Evolutionary conservation across 2,888 invertebrate species (phyloP).

Genomic region (Rhynchonema sp.): DNA sequence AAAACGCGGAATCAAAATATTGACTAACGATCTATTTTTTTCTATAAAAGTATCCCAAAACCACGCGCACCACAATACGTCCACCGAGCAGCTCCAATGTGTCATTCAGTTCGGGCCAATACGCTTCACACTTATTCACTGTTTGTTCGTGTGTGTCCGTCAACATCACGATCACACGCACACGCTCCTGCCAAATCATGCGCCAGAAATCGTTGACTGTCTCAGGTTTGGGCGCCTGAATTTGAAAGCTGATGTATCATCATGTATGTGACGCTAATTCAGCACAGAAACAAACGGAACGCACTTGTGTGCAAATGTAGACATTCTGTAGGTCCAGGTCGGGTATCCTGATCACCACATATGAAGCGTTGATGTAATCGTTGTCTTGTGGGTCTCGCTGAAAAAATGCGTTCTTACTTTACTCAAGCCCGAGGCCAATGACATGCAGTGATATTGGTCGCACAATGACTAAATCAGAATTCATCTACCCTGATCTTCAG

Average conservation of each 20-base stretch:
- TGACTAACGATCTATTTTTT: too few relatives aligned
- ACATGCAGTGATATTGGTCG: too few relatives aligned
- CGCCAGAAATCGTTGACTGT: slow-evolving; percentile 8
- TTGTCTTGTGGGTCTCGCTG: too few relatives aligned
- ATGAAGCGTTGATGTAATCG: slow-evolving; percentile 9
- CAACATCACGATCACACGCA: slow-evolving; percentile 7
- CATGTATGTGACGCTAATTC: too few relatives aligned
- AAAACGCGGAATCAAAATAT: too few relatives aligned
- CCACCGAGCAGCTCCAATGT: not conserved
- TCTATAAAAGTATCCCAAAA: too few relatives aligned
- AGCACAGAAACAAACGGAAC: not conserved
- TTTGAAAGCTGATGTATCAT: too few relatives aligned
- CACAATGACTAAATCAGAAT: too few relatives aligned
- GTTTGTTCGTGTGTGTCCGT: slow-evolving; percentile 7
- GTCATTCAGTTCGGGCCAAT: slow-evolving; percentile 7
- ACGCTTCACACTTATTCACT: slow-evolving; percentile 7
- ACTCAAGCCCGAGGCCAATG: too few relatives aligned
- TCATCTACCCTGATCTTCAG: too few relatives aligned
- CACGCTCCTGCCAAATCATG: slow-evolving; percentile 7
- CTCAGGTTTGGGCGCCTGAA: not conserved
- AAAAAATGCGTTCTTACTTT: too few relatives aligned
- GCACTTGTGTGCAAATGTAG: slow-evolving; percentile 8
- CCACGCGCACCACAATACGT: not conserved
- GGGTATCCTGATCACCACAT: slow-evolving; percentile 2
- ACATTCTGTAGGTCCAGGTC: not conserved